Base-by-base conservation (phyloP, 2,888 invertebrate species). In the Archaeoteleia sp. region DNA sequence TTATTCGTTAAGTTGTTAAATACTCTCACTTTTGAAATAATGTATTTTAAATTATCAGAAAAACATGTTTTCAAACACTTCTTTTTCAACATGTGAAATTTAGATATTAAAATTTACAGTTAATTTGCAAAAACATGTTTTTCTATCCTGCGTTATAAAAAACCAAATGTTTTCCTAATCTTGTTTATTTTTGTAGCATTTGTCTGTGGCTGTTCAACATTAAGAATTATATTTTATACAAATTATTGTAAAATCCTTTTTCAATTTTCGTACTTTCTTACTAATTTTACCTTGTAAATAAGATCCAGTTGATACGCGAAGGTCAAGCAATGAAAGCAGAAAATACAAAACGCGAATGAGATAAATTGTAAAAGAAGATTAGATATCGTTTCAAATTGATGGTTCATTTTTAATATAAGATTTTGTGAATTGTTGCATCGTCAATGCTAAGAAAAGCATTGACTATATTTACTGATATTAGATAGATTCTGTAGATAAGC, bases 251-350 rank as follows among this genome's bases (percentile, higher is more conserved):
- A 35, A 53, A 30, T 30, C 20, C 10, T 55, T 55, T 55, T 55
- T 45, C 43, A 10, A 55, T 55, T 55, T 55, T 46, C 39, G 14
- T 55, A 55, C 20, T 55, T 55, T 55, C 45, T 55, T 55, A 55
- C 55, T 46, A 23, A 23, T 55, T 55, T 42, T 32, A 53, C 25
- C 9, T 10, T 55, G 39, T 39, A 46, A 55, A 46, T 55, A 55
- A 5, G 10, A 10, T 2, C 1, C 1, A 32, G 9, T 9, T 9
- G 9, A 10, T 12, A 10, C 32, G 29, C 9, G 2, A 12, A 12
- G 9, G 10, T 32, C 7, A 32, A 2, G 7, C 12, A 32, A 32
- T 32, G n/a, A n/a, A n/a, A n/a, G n/a, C n/a, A n/a, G n/a, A n/a
- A n/a, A n/a, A n/a, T n/a, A n/a, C n/a, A 23, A 23, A 23, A 23